Conservation (phyloP, 2,888 invertebrate species). For the Polymixis lichenea region DNA sequence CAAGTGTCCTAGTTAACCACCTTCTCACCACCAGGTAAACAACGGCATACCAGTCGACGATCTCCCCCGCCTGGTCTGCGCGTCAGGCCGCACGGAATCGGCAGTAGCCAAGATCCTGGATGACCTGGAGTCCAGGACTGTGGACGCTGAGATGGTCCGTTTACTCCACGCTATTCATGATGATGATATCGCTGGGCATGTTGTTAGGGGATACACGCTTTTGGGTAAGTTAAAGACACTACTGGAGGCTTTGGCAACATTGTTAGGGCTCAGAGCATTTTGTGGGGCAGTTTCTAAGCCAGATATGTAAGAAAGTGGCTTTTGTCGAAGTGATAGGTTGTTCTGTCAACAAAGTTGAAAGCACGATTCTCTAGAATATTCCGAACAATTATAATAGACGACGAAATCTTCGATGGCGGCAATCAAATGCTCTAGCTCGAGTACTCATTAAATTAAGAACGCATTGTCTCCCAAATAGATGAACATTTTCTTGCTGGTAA, state of each 20-base stretch:
- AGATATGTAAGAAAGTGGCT: background rate
- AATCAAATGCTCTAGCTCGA: background rate
- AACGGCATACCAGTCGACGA: constrained; percentile 91
- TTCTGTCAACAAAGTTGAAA: background rate
- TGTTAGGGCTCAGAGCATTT: background rate
- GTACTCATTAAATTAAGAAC: constrained; percentile 2
- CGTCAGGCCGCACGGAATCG: constrained; percentile 95
- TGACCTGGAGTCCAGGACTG: constrained; percentile 90
- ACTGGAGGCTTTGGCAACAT: background rate
- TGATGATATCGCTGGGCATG: constrained; percentile 91
- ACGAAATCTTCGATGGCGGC: background rate
- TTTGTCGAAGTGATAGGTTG: no score
- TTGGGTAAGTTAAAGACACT: constrained; percentile 76
- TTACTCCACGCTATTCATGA: constrained; percentile 91
- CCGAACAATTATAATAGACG: background rate
- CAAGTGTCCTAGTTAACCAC: background rate
- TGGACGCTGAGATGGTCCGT: constrained; percentile 91
- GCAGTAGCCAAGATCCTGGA: constrained; percentile 92
- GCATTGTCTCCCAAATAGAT: background rate
- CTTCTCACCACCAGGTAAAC: constrained; percentile 84
- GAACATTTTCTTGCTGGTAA: background rate
- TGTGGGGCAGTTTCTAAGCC: background rate
- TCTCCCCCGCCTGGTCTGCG: constrained; percentile 93
- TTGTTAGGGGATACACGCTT: constrained; percentile 94
- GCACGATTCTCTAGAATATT: no score